Percentiles rank a stretch among this genome's conserved stretches.
Conservation (phyloP, 2,888 invertebrate species). For the Gisinianus flammeolus region DNA sequence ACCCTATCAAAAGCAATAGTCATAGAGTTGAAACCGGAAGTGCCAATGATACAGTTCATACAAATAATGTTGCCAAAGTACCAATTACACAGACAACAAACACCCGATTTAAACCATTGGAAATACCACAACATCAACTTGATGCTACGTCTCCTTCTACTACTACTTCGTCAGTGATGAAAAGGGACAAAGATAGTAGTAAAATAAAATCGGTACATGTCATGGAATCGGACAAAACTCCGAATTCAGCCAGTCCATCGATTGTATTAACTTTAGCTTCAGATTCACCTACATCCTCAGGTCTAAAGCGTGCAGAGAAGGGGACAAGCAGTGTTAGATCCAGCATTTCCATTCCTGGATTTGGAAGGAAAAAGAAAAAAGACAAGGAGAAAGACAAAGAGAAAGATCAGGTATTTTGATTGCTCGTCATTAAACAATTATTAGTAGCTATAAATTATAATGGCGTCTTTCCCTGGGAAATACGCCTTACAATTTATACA, state of each 20-base stretch:
- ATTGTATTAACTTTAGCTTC: not conserved
- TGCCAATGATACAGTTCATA: constrained; percentile 18
- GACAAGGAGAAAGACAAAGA: constrained; percentile 36
- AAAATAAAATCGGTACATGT: not conserved
- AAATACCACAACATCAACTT: not conserved
- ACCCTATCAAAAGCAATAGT: not conserved
- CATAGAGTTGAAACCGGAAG: constrained; percentile 1
- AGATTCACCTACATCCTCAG: not conserved
- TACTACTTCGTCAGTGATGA: not conserved
- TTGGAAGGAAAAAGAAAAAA: constrained; percentile 35
- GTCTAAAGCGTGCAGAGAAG: constrained; percentile 16
- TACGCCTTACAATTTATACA: not conserved
- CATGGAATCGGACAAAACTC: not conserved
- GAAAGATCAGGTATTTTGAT: constrained; percentile 27
- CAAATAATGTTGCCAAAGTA: not conserved
- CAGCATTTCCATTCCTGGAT: constrained; percentile 23
- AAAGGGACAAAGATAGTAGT: not conserved
- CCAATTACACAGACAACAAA: not conserved
- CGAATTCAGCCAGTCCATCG: constrained; percentile 3
- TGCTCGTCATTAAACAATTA: not conserved
- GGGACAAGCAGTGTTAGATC: constrained; percentile 9
- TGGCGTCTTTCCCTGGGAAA: not conserved
- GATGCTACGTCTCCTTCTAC: not conserved
- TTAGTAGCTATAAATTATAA: not conserved
- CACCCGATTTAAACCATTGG: not conserved